A percentile compares a stretch with the other conserved stretches of the same genome.
phyloP scores from a whole-genome alignment of 2,113 vertebrate species.

The Myrmecophaga tridactyla region DNA sequence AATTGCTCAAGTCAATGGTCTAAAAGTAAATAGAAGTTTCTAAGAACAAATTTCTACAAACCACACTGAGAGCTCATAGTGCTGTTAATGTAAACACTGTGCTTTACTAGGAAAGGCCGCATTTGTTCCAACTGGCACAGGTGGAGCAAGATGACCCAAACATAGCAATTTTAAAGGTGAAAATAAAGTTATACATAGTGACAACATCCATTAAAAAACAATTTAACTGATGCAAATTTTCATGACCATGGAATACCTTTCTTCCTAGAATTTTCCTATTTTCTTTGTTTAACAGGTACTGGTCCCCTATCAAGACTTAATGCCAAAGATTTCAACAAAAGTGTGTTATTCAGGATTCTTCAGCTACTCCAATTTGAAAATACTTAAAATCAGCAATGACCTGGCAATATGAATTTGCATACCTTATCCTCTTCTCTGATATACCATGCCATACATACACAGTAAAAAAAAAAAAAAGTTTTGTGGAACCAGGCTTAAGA shows the following conservation, averaged over 20 bases:
- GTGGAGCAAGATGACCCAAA: background rate
- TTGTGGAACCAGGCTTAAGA: background rate
- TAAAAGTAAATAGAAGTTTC: background rate
- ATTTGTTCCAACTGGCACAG: background rate
- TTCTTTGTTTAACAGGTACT: background rate
- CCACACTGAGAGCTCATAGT: background rate
- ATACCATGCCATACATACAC: background rate
- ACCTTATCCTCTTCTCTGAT: background rate
- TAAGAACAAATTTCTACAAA: background rate
- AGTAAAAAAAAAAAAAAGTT: fast-evolving
- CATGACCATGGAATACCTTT: slow-evolving; percentile 9
- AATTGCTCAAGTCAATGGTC: background rate
- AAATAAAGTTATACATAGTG: background rate
- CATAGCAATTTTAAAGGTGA: background rate
- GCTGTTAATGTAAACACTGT: background rate
- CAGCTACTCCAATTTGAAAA: background rate
- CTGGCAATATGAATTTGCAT: background rate
- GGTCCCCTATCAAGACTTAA: background rate
- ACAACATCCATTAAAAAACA: background rate
- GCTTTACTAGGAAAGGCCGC: background rate
- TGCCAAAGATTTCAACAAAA: slow-evolving; percentile 30
- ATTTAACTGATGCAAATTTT: background rate
- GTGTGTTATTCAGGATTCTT: background rate
- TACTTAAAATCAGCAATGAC: background rate
- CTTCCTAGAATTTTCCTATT: slow-evolving; percentile 23